These are phyloP conservation scores for Acanthosepion lycidas DNA, from an alignment of 2,888 invertebrate genomes.

Conservation along the genomic window DNA sequence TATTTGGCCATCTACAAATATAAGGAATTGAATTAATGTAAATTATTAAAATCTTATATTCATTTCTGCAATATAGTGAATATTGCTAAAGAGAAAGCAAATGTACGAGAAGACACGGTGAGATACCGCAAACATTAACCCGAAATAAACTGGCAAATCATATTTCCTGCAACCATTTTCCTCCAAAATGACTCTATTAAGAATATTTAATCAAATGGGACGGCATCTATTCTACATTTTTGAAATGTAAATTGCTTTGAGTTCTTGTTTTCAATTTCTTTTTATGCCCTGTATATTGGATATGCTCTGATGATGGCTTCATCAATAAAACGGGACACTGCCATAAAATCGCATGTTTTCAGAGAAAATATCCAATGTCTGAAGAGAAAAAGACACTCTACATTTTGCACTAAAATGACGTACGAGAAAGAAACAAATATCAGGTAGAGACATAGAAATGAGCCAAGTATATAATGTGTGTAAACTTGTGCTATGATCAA, in stretches of 20 bases:
- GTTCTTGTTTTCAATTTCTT: background rate
- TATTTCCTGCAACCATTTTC: background rate
- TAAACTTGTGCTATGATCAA: too few relatives aligned
- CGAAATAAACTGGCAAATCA: background rate
- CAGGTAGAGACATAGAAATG: too few relatives aligned
- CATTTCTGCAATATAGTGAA: background rate
- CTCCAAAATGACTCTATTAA: background rate
- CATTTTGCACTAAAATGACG: background rate
- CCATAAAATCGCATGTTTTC: background rate
- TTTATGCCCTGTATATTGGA: background rate
- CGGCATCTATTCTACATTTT: background rate
- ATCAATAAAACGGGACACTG: background rate
- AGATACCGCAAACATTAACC: background rate
- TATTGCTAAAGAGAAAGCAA: background rate
- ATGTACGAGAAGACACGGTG: background rate
- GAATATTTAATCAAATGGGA: background rate
- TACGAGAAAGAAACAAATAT: background rate
- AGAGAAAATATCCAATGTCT: background rate
- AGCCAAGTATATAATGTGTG: too few relatives aligned
- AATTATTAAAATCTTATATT: background rate
- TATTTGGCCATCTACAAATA: too few relatives aligned
- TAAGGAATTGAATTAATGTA: too few relatives aligned
- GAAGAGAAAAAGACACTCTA: background rate
- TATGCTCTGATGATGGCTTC: background rate
- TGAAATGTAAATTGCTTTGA: background rate